Evolutionary conservation across 2,797 vertebrate species (phyloP).

Genomic region (Sparus aurata): DNA sequence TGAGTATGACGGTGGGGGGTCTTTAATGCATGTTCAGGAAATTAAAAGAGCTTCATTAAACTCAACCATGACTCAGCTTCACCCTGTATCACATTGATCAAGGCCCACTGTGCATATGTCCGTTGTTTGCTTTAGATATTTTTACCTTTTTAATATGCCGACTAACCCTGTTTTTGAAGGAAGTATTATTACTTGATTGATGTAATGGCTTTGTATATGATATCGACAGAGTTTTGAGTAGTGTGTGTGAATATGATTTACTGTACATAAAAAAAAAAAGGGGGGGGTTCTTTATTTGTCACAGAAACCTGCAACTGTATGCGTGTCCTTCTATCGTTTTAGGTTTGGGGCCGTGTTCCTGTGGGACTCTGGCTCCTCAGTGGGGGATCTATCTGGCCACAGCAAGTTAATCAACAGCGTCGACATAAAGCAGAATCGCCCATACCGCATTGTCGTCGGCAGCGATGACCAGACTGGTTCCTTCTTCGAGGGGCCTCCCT

Average conservation of each 20-base stretch:
- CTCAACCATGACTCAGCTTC: conserved; percentile 2
- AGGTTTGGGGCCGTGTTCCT: conserved; percentile 95
- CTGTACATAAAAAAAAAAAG: not conserved
- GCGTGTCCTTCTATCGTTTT: conserved; percentile 35
- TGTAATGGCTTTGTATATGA: conserved; percentile 4
- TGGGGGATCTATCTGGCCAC: conserved; percentile 93
- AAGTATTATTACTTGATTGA: not conserved
- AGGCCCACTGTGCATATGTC: not conserved
- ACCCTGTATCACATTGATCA: not conserved
- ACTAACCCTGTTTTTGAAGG: not conserved
- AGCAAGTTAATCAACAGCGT: conserved; percentile 94
- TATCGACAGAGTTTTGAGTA: not conserved
- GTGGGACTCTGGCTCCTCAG: conserved; percentile 95
- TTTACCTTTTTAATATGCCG: not conserved
- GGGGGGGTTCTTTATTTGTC: too few species aligned
- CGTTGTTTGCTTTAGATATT: conserved; percentile 8
- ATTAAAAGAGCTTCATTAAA: not conserved
- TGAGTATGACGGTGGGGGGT: conserved; percentile 79
- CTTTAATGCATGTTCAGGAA: not conserved
- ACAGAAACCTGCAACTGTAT: not conserved
- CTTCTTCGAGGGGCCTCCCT: conserved; percentile 95
- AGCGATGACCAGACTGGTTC: conserved; percentile 91
- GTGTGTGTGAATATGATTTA: not conserved
- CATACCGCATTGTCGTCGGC: conserved; percentile 90
- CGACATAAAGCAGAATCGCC: conserved; percentile 93